These are phyloP conservation scores for Acrossocheilus wenchowensis DNA, from an alignment of 2,797 vertebrate species.

Conservation along the genomic window DNA sequence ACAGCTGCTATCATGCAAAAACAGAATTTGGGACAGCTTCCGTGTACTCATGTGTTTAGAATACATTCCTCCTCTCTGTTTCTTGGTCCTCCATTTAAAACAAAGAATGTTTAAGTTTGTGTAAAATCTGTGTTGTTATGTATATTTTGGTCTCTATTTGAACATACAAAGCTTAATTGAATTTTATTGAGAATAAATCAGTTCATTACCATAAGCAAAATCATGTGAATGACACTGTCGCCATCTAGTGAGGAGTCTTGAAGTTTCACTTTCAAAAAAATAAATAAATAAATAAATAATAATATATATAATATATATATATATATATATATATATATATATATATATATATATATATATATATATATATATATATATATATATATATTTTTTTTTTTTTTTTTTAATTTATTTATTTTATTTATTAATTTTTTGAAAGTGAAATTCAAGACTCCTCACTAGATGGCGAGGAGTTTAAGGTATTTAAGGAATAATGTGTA, in stretches of 20 bases:
- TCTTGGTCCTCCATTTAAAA: neutral
- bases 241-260: neutral
- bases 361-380: too few relatives aligned
- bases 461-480: too few relatives aligned
- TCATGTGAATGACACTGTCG: neutral
- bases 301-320: too few relatives aligned
- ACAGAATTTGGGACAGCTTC: neutral
- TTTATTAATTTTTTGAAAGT: too few relatives aligned
- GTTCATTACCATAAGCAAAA: neutral
- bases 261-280: neutral
- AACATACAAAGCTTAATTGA: neutral
- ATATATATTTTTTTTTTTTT: too few relatives aligned
- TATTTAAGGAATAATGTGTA: neutral
- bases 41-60: neutral
- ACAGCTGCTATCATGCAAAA: neutral
- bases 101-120: neutral
- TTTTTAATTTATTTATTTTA: too few relatives aligned
- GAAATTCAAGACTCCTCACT: too few relatives aligned
- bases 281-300: too few relatives aligned
- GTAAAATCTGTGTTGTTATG: neutral
- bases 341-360: too few relatives aligned
- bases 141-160: neutral
- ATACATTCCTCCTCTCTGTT: neutral
- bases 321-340: too few relatives aligned
- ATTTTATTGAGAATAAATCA: neutral